Percentiles rank a stretch among this genome's conserved stretches.
phyloP scores from a whole-genome alignment of 2,888 invertebrate genomes.

The Epistrophe eligans region DNA sequence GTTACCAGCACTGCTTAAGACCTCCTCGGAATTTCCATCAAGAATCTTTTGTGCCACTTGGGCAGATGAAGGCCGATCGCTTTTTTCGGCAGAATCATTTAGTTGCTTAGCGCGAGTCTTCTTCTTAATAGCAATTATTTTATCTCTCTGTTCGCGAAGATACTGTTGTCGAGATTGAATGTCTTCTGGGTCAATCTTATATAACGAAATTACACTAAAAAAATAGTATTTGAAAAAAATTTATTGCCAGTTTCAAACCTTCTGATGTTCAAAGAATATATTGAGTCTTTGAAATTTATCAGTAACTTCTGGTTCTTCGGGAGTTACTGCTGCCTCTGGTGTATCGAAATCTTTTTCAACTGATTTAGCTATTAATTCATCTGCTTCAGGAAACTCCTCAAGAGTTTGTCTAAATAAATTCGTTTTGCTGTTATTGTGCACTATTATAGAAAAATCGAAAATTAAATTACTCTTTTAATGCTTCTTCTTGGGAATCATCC shows the following conservation, averaged over 20 bases:
- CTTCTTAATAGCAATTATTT: slow-evolving; percentile 94
- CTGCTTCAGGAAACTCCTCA: slow-evolving; percentile 77
- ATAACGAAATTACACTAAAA: background rate
- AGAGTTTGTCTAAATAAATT: slow-evolving; percentile 76
- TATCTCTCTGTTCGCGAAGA: slow-evolving; percentile 94
- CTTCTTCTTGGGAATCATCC: slow-evolving; percentile 79
- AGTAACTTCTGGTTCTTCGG: slow-evolving; percentile 79
- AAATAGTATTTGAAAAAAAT: no score
- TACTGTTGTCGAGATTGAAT: slow-evolving; percentile 92
- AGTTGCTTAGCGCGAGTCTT: slow-evolving; percentile 93
- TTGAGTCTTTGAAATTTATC: slow-evolving; percentile 83
- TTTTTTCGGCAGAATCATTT: slow-evolving; percentile 83
- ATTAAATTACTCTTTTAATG: slow-evolving; percentile 50
- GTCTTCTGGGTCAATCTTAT: slow-evolving; percentile 86
- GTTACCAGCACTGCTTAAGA: slow-evolving; percentile 75
- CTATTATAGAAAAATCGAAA: background rate
- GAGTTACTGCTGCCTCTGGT: slow-evolving; percentile 80
- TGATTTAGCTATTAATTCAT: slow-evolving; percentile 80
- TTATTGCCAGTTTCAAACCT: slow-evolving; percentile 64
- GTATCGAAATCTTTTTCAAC: slow-evolving; percentile 80
- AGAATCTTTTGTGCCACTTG: slow-evolving; percentile 89
- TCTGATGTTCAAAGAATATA: slow-evolving; percentile 82
- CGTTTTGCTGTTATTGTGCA: background rate
- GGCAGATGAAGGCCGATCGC: slow-evolving; percentile 89
- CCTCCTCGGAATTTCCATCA: slow-evolving; percentile 82